These are phyloP conservation scores for Pediacus dermestoides DNA, from an alignment of 2,888 invertebrate species.

Conservation along the genomic window DNA sequence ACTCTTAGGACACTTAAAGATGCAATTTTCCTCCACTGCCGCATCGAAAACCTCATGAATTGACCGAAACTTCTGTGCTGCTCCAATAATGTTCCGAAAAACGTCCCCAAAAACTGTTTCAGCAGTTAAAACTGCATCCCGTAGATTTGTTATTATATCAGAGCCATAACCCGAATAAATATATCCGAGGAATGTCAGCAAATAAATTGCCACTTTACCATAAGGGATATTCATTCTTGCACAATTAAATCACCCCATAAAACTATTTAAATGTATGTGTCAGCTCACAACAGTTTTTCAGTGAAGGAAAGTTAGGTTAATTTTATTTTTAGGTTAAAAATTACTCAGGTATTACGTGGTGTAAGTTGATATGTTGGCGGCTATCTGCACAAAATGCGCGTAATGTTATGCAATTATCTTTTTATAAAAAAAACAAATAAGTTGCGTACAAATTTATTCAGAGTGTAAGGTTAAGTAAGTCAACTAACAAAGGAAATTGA, in stretches of 20 bases:
- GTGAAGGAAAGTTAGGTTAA: no score
- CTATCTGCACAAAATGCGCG: no score
- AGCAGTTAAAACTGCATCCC: constrained; percentile 76
- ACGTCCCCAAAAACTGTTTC: constrained; percentile 79
- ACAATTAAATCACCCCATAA: no score
- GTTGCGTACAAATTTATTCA: no score
- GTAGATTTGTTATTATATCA: constrained; percentile 66
- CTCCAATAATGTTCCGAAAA: constrained; percentile 67
- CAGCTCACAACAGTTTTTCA: no score
- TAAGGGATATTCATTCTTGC: constrained; percentile 74
- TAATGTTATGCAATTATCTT: no score
- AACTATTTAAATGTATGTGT: no score
- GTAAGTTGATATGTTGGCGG: no score
- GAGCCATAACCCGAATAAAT: constrained; percentile 79
- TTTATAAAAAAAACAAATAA: constrained; percentile 1
- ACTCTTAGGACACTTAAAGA: constrained; percentile 73
- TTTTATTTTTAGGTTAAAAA: no score
- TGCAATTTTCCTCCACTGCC: constrained; percentile 79
- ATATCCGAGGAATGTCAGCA: constrained; percentile 72
- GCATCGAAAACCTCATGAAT: constrained; percentile 80
- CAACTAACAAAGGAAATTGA: no score
- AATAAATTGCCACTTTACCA: constrained; percentile 70
- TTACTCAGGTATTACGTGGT: no score
- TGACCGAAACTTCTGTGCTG: constrained; percentile 70
- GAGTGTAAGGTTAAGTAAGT: no score